Conservation (phyloP, 1,140 invertebrate genomes). For the Bombus haemorrhoidalis region DNA sequence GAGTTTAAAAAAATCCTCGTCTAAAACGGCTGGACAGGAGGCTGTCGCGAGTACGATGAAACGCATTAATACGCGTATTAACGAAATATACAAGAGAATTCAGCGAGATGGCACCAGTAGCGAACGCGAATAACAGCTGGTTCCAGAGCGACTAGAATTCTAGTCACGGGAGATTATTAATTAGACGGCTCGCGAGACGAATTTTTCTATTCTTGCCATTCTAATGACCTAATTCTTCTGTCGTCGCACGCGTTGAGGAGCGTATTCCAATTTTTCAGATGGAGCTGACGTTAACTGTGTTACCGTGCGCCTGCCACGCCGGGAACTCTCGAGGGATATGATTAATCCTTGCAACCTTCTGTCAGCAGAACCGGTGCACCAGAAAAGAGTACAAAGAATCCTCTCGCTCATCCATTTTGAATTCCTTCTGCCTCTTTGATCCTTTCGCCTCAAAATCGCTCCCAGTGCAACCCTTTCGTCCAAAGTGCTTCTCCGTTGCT, state of each 20-base stretch:
- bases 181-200: not conserved
- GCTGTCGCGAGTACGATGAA: not conserved
- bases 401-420: not conserved
- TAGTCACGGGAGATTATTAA: slow-evolving; percentile 14
- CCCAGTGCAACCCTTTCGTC: not conserved
- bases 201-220: slow-evolving; percentile 22
- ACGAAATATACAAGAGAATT: not conserved
- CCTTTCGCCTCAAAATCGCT: not conserved
- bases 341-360: slow-evolving; percentile 37
- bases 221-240: slow-evolving; percentile 24
- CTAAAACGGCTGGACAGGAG: too few species aligned
- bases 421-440: slow-evolving; percentile 21
- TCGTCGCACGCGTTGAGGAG: not conserved
- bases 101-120: too few species aligned
- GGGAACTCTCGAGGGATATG: slow-evolving; percentile 8
- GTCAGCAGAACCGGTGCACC: not conserved
- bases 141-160: not conserved
- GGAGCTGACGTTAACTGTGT: slow-evolving; percentile 27
- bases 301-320: not conserved
- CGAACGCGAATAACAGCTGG: not conserved
- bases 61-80: not conserved
- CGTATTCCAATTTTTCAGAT: slow-evolving; percentile 25
- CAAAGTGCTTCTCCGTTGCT: not conserved
- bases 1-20: not conserved
- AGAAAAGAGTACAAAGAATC: slow-evolving; percentile 16